Conservation (phyloP, 2,113 vertebrate genomes). For the Scalopus aquaticus region DNA sequence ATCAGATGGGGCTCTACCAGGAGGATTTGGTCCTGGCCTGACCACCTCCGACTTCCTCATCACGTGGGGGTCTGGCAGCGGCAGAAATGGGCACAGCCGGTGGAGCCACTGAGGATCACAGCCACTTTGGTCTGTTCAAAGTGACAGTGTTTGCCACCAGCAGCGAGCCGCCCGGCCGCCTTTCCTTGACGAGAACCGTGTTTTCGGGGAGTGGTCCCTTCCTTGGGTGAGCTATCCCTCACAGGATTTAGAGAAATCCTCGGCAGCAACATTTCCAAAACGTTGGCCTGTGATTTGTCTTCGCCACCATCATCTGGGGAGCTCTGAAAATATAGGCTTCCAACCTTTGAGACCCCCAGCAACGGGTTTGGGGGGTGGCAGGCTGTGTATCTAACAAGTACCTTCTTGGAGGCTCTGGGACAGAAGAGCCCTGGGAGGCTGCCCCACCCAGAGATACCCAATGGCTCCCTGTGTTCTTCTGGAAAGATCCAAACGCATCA, state of each 20-base stretch:
- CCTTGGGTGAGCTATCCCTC: neutral
- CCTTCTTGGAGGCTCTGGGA: neutral
- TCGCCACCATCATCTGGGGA: neutral
- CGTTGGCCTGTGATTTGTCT: neutral
- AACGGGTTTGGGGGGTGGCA: rapidly evolving
- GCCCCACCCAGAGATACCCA: neutral
- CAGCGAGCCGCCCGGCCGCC: neutral
- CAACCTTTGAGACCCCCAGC: neutral
- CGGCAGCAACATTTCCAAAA: neutral
- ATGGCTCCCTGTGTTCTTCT: neutral
- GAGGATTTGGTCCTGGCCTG: neutral
- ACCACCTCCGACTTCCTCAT: neutral
- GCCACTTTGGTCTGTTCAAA: neutral
- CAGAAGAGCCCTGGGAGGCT: neutral
- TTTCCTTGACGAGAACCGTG: neutral
- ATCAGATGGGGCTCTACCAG: neutral
- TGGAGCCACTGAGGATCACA: neutral
- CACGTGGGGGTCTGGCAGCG: neutral
- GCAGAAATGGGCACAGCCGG: neutral
- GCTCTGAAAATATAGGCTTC: neutral
- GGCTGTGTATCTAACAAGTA: rapidly evolving
- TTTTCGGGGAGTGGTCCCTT: neutral
- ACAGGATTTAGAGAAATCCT: neutral
- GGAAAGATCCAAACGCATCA: neutral
- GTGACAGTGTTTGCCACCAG: neutral